Percentiles rank a stretch among this genome's conserved stretches.
Evolutionary conservation across 1,140 invertebrate species (phyloP).

Genomic region (Drosophila rhopaloa): DNA sequence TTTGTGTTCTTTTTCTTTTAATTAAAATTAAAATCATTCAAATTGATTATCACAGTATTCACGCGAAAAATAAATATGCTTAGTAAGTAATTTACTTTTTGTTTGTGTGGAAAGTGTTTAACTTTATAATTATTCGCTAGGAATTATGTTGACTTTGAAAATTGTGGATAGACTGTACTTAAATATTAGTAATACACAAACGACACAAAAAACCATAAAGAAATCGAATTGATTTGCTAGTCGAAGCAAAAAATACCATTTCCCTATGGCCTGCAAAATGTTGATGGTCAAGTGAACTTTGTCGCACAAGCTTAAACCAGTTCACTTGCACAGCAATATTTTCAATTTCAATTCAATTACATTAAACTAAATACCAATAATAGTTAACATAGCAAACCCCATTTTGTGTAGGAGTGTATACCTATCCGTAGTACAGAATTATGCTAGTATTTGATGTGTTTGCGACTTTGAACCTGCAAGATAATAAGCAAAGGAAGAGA

Average conservation of each 20-base stretch:
- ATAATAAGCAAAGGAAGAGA: neutral
- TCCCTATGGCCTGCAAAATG: slow-evolving; percentile 24
- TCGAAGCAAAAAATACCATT: slow-evolving; percentile 37
- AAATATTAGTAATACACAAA: slow-evolving; percentile 67
- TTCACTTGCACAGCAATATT: slow-evolving; percentile 59
- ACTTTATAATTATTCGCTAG: slow-evolving; percentile 58
- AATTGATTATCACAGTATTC: slow-evolving; percentile 84
- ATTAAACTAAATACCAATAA: slow-evolving; percentile 75
- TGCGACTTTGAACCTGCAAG: slow-evolving; percentile 77
- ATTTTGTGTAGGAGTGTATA: slow-evolving; percentile 29
- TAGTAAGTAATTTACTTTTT: slow-evolving; percentile 22
- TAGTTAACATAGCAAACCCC: slow-evolving; percentile 79
- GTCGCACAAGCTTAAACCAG: neutral
- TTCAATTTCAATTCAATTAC: slow-evolving; percentile 30
- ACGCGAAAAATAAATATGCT: slow-evolving; percentile 80
- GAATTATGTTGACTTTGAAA: slow-evolving; percentile 64
- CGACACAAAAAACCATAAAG: slow-evolving; percentile 11
- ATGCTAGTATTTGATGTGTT: slow-evolving; percentile 81
- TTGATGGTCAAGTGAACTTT: slow-evolving; percentile 52
- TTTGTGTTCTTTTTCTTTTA: slow-evolving; percentile 30
- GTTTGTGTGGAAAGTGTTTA: slow-evolving; percentile 34
- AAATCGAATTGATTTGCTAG: slow-evolving; percentile 16
- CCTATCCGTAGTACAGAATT: slow-evolving; percentile 61
- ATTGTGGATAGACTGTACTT: slow-evolving; percentile 52
- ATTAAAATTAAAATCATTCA: slow-evolving; percentile 81